phyloP scores from a whole-genome alignment of 2,797 vertebrate species.

The Typhlichthys subterraneus region DNA sequence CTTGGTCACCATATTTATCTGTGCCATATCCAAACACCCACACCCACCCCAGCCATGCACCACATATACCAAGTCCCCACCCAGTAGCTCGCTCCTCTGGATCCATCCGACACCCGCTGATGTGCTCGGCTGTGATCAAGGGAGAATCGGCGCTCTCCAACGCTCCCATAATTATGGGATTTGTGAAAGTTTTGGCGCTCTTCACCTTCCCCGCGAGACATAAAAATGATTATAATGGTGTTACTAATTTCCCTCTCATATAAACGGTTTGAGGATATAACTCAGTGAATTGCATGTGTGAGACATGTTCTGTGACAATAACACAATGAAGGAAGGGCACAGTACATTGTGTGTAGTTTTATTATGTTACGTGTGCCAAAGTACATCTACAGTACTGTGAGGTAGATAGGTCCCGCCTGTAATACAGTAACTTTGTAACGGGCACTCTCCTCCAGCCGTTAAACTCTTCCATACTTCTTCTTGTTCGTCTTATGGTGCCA shows the following conservation, averaged over 20 bases:
- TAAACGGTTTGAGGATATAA: constrained; percentile 38
- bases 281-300: constrained; percentile 41
- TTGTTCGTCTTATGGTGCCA: constrained; percentile 2
- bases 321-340: too few species aligned
- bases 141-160: constrained; percentile 43
- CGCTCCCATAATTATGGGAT: constrained; percentile 51
- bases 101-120: constrained; percentile 58
- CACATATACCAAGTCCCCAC: constrained; percentile 4
- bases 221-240: constrained; percentile 53
- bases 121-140: constrained; percentile 28
- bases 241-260: constrained; percentile 49
- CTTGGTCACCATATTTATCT: constrained; percentile 67
- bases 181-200: constrained; percentile 35
- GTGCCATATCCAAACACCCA: constrained; percentile 49
- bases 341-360: too few species aligned
- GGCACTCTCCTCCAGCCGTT: not conserved
- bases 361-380: too few species aligned
- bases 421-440: not conserved
- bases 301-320: too few species aligned
- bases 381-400: too few species aligned
- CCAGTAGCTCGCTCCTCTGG: constrained; percentile 19
- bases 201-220: constrained; percentile 36
- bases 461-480: constrained; percentile 4
- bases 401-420: not conserved
- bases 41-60: constrained; percentile 19